phyloP scores from a whole-genome alignment of 2,113 vertebrate genomes.

The Ptilonorhynchus violaceus region DNA sequence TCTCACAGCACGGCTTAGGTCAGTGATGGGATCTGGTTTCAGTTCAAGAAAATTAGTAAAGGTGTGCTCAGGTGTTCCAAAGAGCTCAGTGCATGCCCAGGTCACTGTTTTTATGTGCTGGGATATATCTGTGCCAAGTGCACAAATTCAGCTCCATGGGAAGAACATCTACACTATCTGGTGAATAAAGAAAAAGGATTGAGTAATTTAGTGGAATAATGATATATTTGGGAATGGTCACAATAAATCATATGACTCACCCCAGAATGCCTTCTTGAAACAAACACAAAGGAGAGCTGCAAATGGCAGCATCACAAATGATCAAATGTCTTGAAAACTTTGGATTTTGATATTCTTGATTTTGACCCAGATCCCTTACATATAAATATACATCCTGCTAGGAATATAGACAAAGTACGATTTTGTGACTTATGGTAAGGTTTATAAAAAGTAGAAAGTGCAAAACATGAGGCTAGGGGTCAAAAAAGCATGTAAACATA shows the following conservation, averaged over 20 bases:
- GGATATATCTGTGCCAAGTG: background rate
- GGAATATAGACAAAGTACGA: background rate
- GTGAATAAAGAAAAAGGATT: background rate
- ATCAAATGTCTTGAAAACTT: background rate
- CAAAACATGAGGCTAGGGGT: background rate
- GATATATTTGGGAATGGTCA: background rate
- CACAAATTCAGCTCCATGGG: accelerated
- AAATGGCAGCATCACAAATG: background rate
- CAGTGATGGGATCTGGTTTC: background rate
- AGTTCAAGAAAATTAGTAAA: background rate
- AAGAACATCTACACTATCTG: background rate
- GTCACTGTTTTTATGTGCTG: background rate
- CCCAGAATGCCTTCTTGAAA: constrained; percentile 40
- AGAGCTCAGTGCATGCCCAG: background rate
- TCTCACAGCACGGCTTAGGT: background rate
- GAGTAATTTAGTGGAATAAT: background rate
- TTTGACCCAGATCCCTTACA: background rate
- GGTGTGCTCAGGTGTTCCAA: background rate
- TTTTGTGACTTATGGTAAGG: background rate
- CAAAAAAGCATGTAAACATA: background rate
- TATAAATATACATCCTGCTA: background rate
- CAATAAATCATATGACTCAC: background rate
- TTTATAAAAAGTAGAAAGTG: background rate
- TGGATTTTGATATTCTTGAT: background rate
- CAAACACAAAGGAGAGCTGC: constrained; percentile 5